A percentile compares a stretch with the other conserved stretches of the same genome.
These are phyloP conservation scores for Amphiprion ocellaris DNA, from an alignment of 2,113 vertebrate species.

Conservation along the genomic window DNA sequence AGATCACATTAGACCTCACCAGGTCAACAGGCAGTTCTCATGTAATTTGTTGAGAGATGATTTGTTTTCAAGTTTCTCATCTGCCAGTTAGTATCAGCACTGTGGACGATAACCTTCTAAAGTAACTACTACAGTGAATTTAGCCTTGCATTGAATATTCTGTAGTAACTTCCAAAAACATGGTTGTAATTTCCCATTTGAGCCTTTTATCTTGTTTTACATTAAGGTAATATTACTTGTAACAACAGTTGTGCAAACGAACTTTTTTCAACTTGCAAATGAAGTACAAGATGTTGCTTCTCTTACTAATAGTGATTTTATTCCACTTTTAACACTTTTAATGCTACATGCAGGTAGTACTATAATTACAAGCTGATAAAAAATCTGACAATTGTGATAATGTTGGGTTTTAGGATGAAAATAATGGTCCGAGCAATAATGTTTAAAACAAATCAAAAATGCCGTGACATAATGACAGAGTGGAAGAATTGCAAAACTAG, in stretches of 20 bases:
- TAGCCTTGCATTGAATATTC: slow-evolving; percentile 8
- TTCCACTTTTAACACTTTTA: too few relatives aligned
- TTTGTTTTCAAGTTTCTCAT: slow-evolving; percentile 43
- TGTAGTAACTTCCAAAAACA: neutral
- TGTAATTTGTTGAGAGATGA: slow-evolving; percentile 41
- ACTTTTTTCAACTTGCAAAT: too few relatives aligned
- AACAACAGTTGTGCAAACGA: too few relatives aligned
- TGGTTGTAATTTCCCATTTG: too few relatives aligned
- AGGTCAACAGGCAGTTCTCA: slow-evolving; percentile 35
- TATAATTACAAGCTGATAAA: too few relatives aligned
- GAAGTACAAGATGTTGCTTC: too few relatives aligned
- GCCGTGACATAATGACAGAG: neutral
- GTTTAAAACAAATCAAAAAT: neutral
- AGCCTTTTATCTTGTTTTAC: too few relatives aligned
- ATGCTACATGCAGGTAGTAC: too few relatives aligned
- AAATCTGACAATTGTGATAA: too few relatives aligned
- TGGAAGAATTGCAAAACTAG: neutral
- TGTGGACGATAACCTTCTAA: neutral
- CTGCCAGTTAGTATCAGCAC: slow-evolving; percentile 18
- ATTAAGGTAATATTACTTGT: too few relatives aligned
- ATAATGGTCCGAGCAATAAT: neutral
- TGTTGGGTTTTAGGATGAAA: neutral
- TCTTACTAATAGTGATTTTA: too few relatives aligned
- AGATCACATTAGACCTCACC: slow-evolving; percentile 39
- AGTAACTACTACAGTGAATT: slow-evolving; percentile 1